A percentile compares a stretch with the other conserved stretches of the same genome.
phyloP scores from a whole-genome alignment of 2,888 invertebrate species.

The Chrysomela aeneicollis region DNA sequence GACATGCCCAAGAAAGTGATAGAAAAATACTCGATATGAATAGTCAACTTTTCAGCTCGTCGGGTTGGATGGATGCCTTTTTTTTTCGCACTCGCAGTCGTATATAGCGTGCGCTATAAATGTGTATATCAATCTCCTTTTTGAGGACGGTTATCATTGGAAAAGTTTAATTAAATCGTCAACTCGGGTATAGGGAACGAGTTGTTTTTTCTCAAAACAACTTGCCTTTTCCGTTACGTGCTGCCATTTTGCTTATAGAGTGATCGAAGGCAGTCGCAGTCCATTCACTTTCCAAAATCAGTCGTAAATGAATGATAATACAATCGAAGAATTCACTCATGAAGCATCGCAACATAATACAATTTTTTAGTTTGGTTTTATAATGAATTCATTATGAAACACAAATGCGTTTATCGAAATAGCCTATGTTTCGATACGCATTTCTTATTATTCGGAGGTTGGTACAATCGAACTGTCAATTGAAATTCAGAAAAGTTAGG shows the following conservation, averaged over 20 bases:
- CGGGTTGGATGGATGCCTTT: constrained; percentile 22
- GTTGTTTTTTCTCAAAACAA: constrained; percentile 25
- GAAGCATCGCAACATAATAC: no score
- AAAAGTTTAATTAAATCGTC: constrained; percentile 35
- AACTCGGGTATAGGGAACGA: constrained; percentile 23
- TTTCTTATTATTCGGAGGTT: no score
- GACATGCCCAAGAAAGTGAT: constrained; percentile 37
- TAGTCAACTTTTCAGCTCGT: constrained; percentile 26
- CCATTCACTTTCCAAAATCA: no score
- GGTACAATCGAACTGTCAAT: no score
- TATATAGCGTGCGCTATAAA: constrained; percentile 18
- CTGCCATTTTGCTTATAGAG: background rate
- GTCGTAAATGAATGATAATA: no score
- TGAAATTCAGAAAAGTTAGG: no score
- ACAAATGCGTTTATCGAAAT: no score
- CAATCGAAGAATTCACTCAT: no score
- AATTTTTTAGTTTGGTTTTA: no score
- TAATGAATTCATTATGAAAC: no score
- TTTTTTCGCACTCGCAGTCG: constrained; percentile 24
- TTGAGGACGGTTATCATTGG: constrained; percentile 21
- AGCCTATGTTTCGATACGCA: no score
- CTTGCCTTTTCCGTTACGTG: constrained; percentile 7
- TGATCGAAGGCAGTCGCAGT: background rate
- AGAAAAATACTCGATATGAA: constrained; percentile 44
- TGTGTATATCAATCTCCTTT: constrained; percentile 27